Evolutionary conservation across 2,113 vertebrate genomes (phyloP), one percentile per base, ranked within the genome.

Genomic region (Colossoma macropomum): DNA sequence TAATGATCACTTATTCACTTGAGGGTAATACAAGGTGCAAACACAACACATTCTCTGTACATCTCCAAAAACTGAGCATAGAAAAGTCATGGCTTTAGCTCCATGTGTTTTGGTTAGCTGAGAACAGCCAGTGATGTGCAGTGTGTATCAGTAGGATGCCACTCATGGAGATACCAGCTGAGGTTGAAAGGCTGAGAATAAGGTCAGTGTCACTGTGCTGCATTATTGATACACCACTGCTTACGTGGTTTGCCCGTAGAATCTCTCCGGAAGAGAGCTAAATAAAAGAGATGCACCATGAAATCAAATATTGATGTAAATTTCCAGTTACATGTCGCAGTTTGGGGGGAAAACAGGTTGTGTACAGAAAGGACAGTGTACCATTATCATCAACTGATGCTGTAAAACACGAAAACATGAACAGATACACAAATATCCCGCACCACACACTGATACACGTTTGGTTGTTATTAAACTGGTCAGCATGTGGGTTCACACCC

Each of bases 181-280:
- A 92, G 93, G 93, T 94, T 93, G 80, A 94, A 94, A 94, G 93
- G 92, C 90, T 89, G 90, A 93, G 94, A 94, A 93, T 94, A 95
- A 95, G 94, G 93, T 94, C 93, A 95, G 93, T 93, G 92, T 94
- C 93, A 93, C 93, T 88, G 84, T 87, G 84, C 86, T 94, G 92
- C 93, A 95, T 95, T 94, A 94, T 95, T 95, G 91, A 95, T 94
- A 91, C 48, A 50, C 77, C 69, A 88, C 92, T 92, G 94, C 93
- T 94, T 94, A 93, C 91, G 91, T 92, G 90, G 87, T 91, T 91
- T 16, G 89, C 88, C 92, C 91, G 89, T 89, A 89, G 88, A 92
- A 92, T 90, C 90, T 88, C 87, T 87, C 84, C 85, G 34, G 83
- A 68, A 77, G 41, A 77, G 32, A 80, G 71, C 48, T 62, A 60